Evolutionary conservation across 1,140 invertebrate species (phyloP), one percentile per base, ranked within the genome.

Genomic region (Oncopodura yosiiana): DNA sequence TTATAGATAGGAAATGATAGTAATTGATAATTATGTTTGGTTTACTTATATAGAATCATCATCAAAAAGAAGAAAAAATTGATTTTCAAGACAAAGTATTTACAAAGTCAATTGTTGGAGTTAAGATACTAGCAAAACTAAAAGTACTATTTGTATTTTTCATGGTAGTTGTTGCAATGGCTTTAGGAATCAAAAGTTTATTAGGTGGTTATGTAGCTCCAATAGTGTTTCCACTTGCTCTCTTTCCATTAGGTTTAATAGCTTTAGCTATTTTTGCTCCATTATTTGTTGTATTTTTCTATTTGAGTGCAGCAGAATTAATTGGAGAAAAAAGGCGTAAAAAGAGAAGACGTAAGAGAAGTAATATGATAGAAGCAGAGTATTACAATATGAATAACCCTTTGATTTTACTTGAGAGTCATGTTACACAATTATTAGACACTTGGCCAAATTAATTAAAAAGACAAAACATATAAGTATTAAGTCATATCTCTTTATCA

Each of bases 71-170:
- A n/a, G 49, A 51, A n/a, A 11, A 21, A 2, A 26, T 38, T 30
- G 53, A 55, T 42, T 19, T 49, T 11, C 36, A 55, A 55, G 53
- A 55, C 38, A 55, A 55, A 43, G 45, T 55, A 3, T 55, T 55
- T 34, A 34, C 53, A 6, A 55, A 55, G 26, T 42, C 53, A 14
- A 32, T 55, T 9, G 37, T 48, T 5, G 53, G 36, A 12, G 49
- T 38, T 3, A 55, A 55, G 18, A 38, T 38, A 18, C 42, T 55
- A 36, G 49, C 24, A 42, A 38, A 34, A 11, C 44, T 44, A 27
- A 55, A 55, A 42, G 19, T 55, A n/a, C 4, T 55, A 1, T 55
- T 55, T n/a, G 18, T 24, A 1, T 43, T 55, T 38, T 29, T 49
- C 12, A 30, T 55, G 26, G 38, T 55, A 16, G 26, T 55, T n/a